Percentiles rank a stretch among this genome's conserved stretches.
Conservation (phyloP, 2,888 invertebrate genomes). For the Drosophila sordidapex region DNA sequence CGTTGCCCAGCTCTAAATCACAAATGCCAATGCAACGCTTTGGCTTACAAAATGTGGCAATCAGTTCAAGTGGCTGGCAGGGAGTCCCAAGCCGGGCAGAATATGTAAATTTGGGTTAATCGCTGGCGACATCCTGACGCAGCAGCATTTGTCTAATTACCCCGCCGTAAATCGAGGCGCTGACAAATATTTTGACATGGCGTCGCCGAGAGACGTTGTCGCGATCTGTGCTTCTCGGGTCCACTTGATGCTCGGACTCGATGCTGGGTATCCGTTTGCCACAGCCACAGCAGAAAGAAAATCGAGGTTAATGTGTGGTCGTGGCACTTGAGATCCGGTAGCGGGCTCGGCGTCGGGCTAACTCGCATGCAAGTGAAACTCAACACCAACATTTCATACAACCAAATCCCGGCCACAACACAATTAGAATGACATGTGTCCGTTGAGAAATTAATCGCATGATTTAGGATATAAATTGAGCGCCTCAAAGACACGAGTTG, state of each 20-base stretch:
- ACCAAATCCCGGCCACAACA: constrained; percentile 6
- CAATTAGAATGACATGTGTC: constrained; percentile 16
- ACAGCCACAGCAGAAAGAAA: neutral
- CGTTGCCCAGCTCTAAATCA: neutral
- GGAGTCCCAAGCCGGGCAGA: constrained; percentile 20
- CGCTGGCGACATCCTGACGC: constrained; percentile 70
- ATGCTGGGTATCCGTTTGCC: constrained; percentile 7
- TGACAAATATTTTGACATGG: constrained; percentile 79
- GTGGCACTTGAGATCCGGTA: constrained; percentile 59
- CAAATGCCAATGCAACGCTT: constrained; percentile 15
- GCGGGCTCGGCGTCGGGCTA: constrained; percentile 16
- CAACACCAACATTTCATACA: constrained; percentile 20
- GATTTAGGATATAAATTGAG: neutral
- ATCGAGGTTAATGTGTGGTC: constrained; percentile 50
- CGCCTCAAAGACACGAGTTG: neutral
- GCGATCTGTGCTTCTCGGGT: constrained; percentile 19
- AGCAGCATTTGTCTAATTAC: constrained; percentile 55
- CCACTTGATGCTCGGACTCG: constrained; percentile 53
- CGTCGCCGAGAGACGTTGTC: constrained; percentile 56
- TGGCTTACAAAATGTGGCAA: neutral
- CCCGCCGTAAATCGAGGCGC: constrained; percentile 65
- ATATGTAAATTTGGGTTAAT: constrained; percentile 54
- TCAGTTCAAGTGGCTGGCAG: constrained; percentile 41
- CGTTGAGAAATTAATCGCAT: constrained; percentile 9
- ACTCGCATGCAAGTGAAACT: constrained; percentile 28